These are phyloP conservation scores for Ciona savignyi DNA, from an alignment of 23 tunicate genomes.

Conservation along the genomic window DNA sequence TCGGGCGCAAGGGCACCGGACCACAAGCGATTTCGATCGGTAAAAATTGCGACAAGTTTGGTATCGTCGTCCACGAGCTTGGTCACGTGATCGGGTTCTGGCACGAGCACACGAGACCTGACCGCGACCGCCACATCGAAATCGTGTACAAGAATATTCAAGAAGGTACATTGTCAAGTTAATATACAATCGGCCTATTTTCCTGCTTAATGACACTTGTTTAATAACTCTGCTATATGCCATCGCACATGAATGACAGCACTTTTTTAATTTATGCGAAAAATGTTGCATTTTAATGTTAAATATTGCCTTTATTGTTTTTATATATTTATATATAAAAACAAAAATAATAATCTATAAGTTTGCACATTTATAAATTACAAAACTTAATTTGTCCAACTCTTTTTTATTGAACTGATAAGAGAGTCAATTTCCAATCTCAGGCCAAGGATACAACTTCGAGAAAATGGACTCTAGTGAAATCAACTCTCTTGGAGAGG, in stretches of 20 bases:
- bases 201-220: no score
- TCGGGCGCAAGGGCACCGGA: constrained; percentile 92
- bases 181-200: no score
- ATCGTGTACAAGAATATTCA: constrained; percentile 91
- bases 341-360: no score
- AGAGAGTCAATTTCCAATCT: background rate
- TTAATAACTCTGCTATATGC: no score
- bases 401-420: background rate
- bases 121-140: constrained; percentile 90
- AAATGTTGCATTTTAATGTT: no score
- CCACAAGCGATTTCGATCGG: constrained; percentile 99
- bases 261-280: no score
- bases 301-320: no score
- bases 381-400: background rate
- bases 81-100: constrained; percentile 99
- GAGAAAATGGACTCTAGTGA: constrained; percentile 87
- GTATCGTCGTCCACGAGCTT: constrained; percentile 98
- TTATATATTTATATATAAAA: no score
- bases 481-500: constrained; percentile 89
- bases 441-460: constrained; percentile 98
- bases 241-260: no score
- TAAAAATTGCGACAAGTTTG: constrained; percentile 99
- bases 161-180: constrained; percentile 75
- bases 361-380: no score
- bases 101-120: constrained; percentile 99